Base-by-base conservation (phyloP, 2,797 vertebrate genomes). In the Phoxinus dragarum region DNA sequence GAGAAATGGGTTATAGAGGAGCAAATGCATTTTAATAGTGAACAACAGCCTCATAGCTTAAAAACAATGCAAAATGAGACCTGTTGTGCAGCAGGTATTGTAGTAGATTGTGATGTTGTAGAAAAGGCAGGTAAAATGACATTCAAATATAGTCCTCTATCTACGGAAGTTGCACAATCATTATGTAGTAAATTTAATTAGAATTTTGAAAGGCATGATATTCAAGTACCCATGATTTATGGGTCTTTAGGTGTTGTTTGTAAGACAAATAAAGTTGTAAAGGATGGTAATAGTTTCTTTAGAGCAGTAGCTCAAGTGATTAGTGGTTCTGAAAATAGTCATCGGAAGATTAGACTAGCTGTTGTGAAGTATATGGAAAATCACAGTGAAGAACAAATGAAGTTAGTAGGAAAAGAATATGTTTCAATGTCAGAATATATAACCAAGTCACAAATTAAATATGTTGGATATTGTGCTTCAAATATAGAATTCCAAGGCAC, bases 381-480 rank as follows among this genome's bases (percentile, higher is more conserved):
- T 72, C 71, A 61, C 10, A 23, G 17, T 11, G n/a, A 56, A 36
- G 47, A 23, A 21, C 44, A 38, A 3, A 12, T 40, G 4, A 67
- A 67, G 2, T 77, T 36, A 40, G 8, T 38, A 1, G 27, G 77
- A 9, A 23, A 54, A 54, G 4, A 52, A 10, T 80, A 3, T 44
- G 12, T 47, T 3, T 75, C 31, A 17, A 38, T 86, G 5, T 16
- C 68, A 56, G 34, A 86, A 8, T 86, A 75, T 44, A 21, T 86
- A 3, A 1, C 16, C 1, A 68, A 34, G 14, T 86, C 78, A 21
- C 1, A 34, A 2, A 89, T 82, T n/a, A 31, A 56, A 56, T 86
- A 44, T 82, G 44, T 87, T 5, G 73, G 79, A 66, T 23, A 38
- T 36, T 86, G 64, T 36, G 66, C 40, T 42, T 42, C 40, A 42